Percentiles rank a stretch among this genome's conserved stretches.
Evolutionary conservation across 2,888 invertebrate species (phyloP).

Genomic region (Stramonita haemastoma): DNA sequence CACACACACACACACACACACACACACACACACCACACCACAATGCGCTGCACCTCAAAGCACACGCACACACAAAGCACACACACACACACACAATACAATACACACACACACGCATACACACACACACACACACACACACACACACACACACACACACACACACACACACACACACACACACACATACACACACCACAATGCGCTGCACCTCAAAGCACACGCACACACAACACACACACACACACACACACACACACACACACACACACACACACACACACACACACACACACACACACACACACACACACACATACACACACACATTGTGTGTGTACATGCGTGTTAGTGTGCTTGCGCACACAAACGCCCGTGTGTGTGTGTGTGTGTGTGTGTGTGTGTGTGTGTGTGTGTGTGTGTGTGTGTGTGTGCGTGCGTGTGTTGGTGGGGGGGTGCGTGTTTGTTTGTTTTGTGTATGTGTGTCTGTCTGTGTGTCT

Average conservation of each 20-base stretch:
- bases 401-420: no score
- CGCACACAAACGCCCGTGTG: neutral
- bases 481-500: no score
- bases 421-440: neutral
- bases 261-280: neutral
- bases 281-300: neutral
- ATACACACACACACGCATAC: neutral
- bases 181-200: neutral
- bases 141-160: neutral
- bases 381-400: neutral
- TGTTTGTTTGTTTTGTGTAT: no score
- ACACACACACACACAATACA: neutral
- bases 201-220: no score
- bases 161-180: constrained; percentile 4
- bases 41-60: neutral
- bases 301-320: neutral
- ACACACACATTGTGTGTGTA: neutral
- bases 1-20: neutral
- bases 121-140: neutral
- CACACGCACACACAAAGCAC: neutral
- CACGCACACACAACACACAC: neutral
- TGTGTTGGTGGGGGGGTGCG: no score
- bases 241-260: neutral
- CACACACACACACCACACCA: neutral
- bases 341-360: neutral